Evolutionary conservation across 2,113 vertebrate species (phyloP), one percentile per base, ranked within the genome.

Genomic region (Coptodon bakossiorum): DNA sequence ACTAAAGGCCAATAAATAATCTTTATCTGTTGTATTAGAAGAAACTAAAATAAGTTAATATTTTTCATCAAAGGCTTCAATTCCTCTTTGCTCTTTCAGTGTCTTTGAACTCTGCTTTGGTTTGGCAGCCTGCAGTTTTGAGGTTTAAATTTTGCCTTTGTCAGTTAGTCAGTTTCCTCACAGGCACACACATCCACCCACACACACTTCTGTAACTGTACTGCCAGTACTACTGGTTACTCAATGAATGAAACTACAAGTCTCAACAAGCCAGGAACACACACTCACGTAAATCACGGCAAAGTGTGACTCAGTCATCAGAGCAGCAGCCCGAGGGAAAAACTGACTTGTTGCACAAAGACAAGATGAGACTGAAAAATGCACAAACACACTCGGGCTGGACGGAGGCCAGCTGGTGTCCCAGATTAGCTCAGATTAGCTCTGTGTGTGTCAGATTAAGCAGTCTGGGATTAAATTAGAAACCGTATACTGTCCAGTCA

Each of bases 351-450:
- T 22, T 54, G 27, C 27, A 45, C 36, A 80, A 36, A 6, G 45
- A 88, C 22, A 6, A 83, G 22, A 9, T 40, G 59, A 73, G 24
- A 79, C 53, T 54, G 43, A 85, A 61, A 84, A 22, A 79, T 36
- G 83, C 85, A 76, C 11, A 78, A 22, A 71, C 3, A 82, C 85
- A 71, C 45, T 84, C 19, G 79, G 1, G 5, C 59, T 91, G 91
- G 89, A 91, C 12, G 3, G 16, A 16, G 10, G 89, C 90, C 91
- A 93, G 81, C 83, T 90, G 91, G 90, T 38, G 88, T 84, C 87
- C 86, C 27, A 54, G 92, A 94, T 95, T 93, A 95, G 85, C 73
- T 9, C 81, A 40, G 91, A 94, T 94, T 94, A 93, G 31, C 31
- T 89, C 48, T 90, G 73, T 86, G 82, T 81, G 85, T 50, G 86